These are phyloP conservation scores for Mythimna lalbum DNA, from an alignment of 2,888 invertebrate genomes.

Conservation along the genomic window DNA sequence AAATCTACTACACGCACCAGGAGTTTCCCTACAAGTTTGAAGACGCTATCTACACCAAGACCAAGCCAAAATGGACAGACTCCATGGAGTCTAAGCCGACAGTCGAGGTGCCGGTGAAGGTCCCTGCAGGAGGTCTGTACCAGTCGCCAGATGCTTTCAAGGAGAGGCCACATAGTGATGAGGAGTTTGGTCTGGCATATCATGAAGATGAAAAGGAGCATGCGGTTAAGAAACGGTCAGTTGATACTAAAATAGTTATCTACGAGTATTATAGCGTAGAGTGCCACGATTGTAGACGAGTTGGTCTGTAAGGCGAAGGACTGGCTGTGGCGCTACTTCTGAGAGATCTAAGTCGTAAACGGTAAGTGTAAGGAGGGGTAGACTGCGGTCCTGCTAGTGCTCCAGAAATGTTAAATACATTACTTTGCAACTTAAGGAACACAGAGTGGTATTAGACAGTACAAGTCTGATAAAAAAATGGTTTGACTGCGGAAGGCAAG, in stretches of 20 bases:
- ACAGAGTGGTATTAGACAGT: no score
- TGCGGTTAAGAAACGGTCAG: conserved; percentile 76
- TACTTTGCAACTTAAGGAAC: no score
- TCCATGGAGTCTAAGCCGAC: conserved; percentile 78
- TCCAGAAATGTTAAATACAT: no score
- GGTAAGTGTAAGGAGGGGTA: not conserved
- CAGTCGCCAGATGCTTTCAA: conserved; percentile 77
- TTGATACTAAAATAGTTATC: not conserved
- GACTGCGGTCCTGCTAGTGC: not conserved
- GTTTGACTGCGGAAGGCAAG: no score
- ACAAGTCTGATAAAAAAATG: no score
- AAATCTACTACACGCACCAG: conserved; percentile 67
- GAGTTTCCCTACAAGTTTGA: conserved; percentile 81
- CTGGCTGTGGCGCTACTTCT: not conserved
- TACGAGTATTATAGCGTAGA: no score
- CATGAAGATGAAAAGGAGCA: conserved; percentile 63
- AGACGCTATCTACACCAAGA: conserved; percentile 66
- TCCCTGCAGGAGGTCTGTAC: conserved; percentile 84
- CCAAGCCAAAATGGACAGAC: conserved; percentile 71
- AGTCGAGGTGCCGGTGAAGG: conserved; percentile 73
- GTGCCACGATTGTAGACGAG: no score
- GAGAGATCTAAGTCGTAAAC: not conserved
- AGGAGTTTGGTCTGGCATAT: conserved; percentile 73
- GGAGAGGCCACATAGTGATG: conserved; percentile 73
- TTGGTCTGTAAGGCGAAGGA: no score